Base-by-base conservation (phyloP, 2,113 vertebrate species). In the Holacanthus passer region DNA sequence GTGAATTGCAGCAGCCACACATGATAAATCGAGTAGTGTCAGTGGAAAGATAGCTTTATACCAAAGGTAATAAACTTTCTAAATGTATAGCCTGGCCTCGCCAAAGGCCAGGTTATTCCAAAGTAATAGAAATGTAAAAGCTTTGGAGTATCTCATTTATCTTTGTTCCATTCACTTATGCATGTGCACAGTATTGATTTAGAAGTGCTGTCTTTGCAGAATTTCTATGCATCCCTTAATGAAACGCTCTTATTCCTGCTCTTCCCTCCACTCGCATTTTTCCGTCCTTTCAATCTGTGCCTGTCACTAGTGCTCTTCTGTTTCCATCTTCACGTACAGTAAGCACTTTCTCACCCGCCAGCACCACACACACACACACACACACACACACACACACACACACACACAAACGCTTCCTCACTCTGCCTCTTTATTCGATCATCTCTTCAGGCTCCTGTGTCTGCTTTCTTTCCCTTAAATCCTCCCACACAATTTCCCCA, bases 81-180 rank as follows among this genome's bases (percentile, higher is more conserved):
- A 58, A 83, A 89, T 73, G 52, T 87, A 50, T 32, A 16, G 70
- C 10, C 31, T 39, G 14, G 43, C 50, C 31, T 12, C 17, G 1
- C 50, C 45, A 65, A 70, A 80, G 50, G 31, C 47, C 63, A 58
- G 7, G 55, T 82, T 79, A 68, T 85, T 60, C 45, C 56, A 73
- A 53, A 75, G 78, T 81, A 86, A 87, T 77, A 83, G 79, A 87
- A 91, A 90, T 87, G 79, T 89, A 85, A 90, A 79, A 85, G 81
- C 78, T 41, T 67, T 66, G 0, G 10, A 67, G 10, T 0, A 20
- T 59, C 70, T 81, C 64, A 76, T 91, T 81, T 45, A 70, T 92
- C 90, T 88, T 83, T 85, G 80, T 84, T 88, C 43, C 55, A 12
- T 63, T 80, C 85, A 72, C 48, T 79, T 68, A 78, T 58, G 73